Conservation (phyloP, 2,113 vertebrate species). For the Clarias macrocephalus region DNA sequence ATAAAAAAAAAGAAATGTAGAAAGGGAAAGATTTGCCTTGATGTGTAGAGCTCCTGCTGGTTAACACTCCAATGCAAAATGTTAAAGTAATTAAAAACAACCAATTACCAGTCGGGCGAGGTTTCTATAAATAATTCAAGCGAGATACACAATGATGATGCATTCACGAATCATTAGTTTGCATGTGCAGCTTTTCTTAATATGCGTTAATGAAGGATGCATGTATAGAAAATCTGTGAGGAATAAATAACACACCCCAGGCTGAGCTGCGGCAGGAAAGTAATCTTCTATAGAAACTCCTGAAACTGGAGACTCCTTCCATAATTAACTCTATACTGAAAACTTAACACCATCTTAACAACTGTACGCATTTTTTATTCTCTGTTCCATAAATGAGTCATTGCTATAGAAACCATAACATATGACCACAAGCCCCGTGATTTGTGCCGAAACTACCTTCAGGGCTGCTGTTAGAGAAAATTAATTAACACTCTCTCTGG, state of each 20-base stretch:
- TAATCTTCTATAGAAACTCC: neutral
- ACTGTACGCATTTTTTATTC: neutral
- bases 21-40: neutral
- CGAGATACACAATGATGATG: neutral
- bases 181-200: too few species aligned
- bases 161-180: neutral
- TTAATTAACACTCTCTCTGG: neutral
- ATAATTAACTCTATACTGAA: neutral
- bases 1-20: too few species aligned
- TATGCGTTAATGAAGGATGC: neutral
- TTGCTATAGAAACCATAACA: neutral
- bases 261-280: neutral
- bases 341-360: neutral
- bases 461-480: neutral
- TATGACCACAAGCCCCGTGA: neutral
- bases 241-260: neutral
- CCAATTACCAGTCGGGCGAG: neutral
- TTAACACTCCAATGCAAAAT: neutral
- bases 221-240: neutral
- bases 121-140: neutral
- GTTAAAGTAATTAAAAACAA: neutral
- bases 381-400: neutral
- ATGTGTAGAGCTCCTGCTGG: neutral
- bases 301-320: slow-evolving; percentile 14
- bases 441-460: neutral